Base-by-base conservation (phyloP, 2,113 vertebrate species). In the Neogale vison region DNA sequence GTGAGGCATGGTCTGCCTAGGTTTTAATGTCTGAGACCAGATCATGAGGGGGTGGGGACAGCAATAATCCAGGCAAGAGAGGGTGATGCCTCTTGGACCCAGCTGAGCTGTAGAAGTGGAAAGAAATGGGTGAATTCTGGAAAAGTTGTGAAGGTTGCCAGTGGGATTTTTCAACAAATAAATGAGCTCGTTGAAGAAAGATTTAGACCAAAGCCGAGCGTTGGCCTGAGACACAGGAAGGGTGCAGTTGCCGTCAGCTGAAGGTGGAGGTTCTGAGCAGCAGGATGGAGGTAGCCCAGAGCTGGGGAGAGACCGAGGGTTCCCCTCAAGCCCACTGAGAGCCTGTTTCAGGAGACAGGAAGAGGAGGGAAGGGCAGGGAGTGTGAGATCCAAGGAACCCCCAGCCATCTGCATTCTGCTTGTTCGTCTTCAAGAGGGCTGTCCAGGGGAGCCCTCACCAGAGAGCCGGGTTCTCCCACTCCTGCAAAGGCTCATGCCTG, bases 401-500 rank as follows among this genome's bases (percentile, higher is more conserved):
- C 52, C 7, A 3, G 61, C 61, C 1, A 1, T 63, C 90, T 83
- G 69, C 34, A 50, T 61, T 34, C 59, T 10, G 6, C 14, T 14
- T 13, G 6, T 23, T 31, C 34, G 0, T 71, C 42, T 63, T 55
- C 65, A 72, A 71, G 39, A 84, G 31, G 26, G 39, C 63, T 18
- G 4, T 65, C 52, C 42, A 17, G 8, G 0, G 0, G 45, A 71
- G 57, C 1, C 88, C 83, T 36, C 17, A 1, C 42, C 36, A 0
- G 10, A 34, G 55, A n/a, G 18, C n/a, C 47, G 9, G 29, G 23
- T 45, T 26, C 59, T 65, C 87, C 47, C 36, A 11, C 8, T 74
- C 45, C 42, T 26, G 8, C 72, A 23, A 17, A 31, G 23, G 3
- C 14, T 50, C 3, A 0, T 12, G n/a, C 39, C 36, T 18, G 4